These are phyloP conservation scores for Morpho deidamia DNA, from an alignment of 2,888 invertebrate genomes.

Conservation along the genomic window DNA sequence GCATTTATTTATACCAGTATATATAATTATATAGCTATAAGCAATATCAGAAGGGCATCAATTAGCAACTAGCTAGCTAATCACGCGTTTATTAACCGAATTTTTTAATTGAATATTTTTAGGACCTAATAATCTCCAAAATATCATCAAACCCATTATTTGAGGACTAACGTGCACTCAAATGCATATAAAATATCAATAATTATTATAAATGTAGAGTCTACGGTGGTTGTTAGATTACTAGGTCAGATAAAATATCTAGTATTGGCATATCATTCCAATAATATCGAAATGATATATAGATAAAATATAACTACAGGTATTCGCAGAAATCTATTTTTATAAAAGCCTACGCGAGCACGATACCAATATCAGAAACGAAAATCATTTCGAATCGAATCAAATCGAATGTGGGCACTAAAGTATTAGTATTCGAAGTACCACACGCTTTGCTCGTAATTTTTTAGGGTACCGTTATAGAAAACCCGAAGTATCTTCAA, in stretches of 20 bases:
- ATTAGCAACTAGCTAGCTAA: background rate
- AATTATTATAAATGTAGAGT: too few relatives aligned
- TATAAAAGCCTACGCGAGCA: conserved; percentile 7
- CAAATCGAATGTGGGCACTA: conserved; percentile 4
- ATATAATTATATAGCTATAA: background rate
- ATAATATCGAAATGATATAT: conserved; percentile 10
- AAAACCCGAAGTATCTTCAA: too few relatives aligned
- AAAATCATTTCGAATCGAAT: conserved; percentile 11
- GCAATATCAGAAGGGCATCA: conserved; percentile 5
- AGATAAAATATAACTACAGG: conserved; percentile 2
- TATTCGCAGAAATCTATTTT: conserved; percentile 16
- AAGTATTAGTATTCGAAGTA: background rate
- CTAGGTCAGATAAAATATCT: background rate
- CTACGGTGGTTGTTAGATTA: too few relatives aligned
- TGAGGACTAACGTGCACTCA: too few relatives aligned
- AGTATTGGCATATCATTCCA: conserved; percentile 13
- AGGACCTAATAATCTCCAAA: too few relatives aligned
- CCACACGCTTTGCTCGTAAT: background rate
- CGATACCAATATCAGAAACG: conserved; percentile 14
- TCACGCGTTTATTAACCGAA: too few relatives aligned
- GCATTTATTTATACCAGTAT: background rate
- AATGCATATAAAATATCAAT: too few relatives aligned
- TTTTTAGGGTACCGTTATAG: background rate
- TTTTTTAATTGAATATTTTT: too few relatives aligned
- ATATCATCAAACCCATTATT: too few relatives aligned